Evolutionary conservation across 2,888 invertebrate genomes (phyloP).

Genomic region (Euspilapteryx auroguttella): DNA sequence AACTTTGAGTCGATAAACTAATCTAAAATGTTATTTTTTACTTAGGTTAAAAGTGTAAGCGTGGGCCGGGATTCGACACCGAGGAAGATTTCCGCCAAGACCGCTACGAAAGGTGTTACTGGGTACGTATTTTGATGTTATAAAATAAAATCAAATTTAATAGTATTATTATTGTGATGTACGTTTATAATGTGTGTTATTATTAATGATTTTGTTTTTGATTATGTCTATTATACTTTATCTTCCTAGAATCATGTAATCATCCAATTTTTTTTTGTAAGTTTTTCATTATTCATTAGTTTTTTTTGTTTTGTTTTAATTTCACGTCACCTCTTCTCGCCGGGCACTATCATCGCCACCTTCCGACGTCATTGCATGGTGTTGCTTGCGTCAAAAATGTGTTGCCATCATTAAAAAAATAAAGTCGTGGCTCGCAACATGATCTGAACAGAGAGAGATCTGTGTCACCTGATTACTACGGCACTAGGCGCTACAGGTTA

Average conservation of each 20-base stretch:
- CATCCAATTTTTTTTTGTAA: too few species aligned
- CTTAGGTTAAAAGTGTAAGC: constrained; percentile 57
- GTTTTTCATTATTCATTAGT: constrained; percentile 16
- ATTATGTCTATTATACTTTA: too few species aligned
- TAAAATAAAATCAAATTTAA: too few species aligned
- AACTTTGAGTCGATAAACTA: too few species aligned
- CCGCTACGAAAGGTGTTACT: constrained; percentile 49
- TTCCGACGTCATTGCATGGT: constrained; percentile 54
- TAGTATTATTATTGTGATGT: too few species aligned
- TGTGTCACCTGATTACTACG: constrained; percentile 72
- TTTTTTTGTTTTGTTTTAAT: constrained; percentile 16
- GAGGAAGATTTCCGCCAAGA: constrained; percentile 67
- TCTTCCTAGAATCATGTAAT: too few species aligned
- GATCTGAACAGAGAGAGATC: constrained; percentile 69
- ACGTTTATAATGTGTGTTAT: too few species aligned
- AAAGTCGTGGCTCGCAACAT: constrained; percentile 75
- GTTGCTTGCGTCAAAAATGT: constrained; percentile 17
- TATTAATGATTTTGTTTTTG: too few species aligned
- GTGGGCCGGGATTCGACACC: constrained; percentile 53
- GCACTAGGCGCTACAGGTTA: constrained; percentile 77
- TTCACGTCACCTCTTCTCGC: constrained; percentile 20
- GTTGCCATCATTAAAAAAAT: constrained; percentile 15
- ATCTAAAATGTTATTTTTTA: too few species aligned
- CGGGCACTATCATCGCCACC: constrained; percentile 27
- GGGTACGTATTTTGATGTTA: constrained; percentile 33